A percentile compares a stretch with the other conserved stretches of the same genome.
Evolutionary conservation across 2,797 vertebrate species (phyloP).

Genomic region (Nyctibius grandis): DNA sequence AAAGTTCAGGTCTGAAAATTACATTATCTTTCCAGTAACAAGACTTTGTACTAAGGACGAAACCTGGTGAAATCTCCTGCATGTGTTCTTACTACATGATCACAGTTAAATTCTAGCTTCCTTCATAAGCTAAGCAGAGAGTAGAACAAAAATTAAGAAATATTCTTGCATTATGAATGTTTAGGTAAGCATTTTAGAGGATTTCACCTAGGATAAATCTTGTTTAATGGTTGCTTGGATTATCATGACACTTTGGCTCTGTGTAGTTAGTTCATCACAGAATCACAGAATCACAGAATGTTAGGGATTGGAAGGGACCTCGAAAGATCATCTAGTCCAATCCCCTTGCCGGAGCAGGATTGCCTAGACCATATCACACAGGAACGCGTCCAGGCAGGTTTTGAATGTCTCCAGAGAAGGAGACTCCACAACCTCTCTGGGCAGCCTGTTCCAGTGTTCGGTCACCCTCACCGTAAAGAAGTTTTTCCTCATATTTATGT

Average conservation of each 20-base stretch:
- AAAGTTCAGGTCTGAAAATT: neutral
- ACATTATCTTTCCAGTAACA: neutral
- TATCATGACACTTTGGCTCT: neutral
- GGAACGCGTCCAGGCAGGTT: no score
- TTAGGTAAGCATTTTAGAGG: neutral
- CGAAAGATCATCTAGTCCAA: no score
- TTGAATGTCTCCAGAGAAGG: no score
- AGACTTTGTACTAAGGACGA: neutral
- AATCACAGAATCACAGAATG: no score
- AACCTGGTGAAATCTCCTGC: neutral
- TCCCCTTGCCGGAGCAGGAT: no score
- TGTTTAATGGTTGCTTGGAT: neutral
- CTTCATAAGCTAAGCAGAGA: neutral
- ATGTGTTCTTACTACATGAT: neutral
- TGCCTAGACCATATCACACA: no score
- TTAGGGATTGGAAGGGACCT: no score
- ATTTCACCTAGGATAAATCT: neutral
- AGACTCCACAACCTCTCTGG: no score
- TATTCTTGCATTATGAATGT: neutral
- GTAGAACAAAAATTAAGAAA: neutral
- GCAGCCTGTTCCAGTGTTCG: no score
- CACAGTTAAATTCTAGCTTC: neutral
- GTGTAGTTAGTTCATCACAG: neutral
- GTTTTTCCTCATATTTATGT: no score
- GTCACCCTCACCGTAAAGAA: no score